These are phyloP conservation scores for Chaetops frenatus DNA, from an alignment of 2,113 vertebrate species.

Conservation along the genomic window DNA sequence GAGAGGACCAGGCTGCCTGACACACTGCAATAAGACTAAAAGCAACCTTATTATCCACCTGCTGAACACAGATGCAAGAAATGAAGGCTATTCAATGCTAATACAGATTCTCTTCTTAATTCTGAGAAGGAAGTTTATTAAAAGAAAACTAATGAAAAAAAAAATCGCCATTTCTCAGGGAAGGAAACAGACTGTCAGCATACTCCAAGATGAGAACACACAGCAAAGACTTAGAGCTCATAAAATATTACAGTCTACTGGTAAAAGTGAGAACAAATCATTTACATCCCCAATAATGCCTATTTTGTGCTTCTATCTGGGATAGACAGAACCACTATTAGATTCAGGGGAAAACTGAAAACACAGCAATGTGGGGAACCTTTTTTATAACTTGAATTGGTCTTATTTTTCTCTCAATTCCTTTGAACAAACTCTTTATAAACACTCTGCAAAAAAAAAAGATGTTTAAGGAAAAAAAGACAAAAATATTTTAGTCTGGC, in stretches of 20 bases:
- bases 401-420: background rate
- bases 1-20: background rate
- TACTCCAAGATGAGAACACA: background rate
- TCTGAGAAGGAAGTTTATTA: background rate
- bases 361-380: background rate
- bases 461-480: background rate
- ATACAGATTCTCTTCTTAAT: background rate
- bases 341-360: background rate
- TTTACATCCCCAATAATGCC: background rate
- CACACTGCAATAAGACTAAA: rapidly evolving
- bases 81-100: background rate
- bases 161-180: background rate
- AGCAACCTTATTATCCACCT: background rate
- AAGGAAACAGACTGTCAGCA: background rate
- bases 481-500: background rate
- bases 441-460: background rate
- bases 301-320: background rate
- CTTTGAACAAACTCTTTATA: background rate
- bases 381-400: background rate
- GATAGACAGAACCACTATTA: background rate
- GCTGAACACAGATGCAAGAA: background rate
- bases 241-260: background rate
- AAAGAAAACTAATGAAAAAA: background rate
- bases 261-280: background rate
- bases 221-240: background rate